These are phyloP conservation scores for Homarus americanus DNA, from an alignment of 1,140 invertebrate species.

Conservation along the genomic window DNA sequence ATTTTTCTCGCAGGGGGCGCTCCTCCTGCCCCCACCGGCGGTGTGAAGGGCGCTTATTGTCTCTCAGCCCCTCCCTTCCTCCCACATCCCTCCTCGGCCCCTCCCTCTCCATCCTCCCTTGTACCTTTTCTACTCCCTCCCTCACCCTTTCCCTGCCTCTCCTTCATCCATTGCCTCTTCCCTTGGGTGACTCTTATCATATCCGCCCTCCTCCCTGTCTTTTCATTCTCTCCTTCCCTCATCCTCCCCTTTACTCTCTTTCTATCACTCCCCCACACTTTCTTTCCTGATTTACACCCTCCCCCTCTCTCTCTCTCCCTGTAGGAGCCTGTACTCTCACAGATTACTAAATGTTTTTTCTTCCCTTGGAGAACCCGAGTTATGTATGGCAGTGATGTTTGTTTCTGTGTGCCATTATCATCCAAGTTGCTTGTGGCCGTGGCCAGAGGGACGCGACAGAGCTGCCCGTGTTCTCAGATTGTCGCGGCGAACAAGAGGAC, in stretches of 20 bases:
- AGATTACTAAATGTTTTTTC: slow-evolving; percentile 29
- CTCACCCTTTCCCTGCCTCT: slow-evolving; percentile 12
- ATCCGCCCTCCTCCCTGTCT: neutral
- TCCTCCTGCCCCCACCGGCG: slow-evolving; percentile 7
- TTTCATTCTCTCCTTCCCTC: neutral
- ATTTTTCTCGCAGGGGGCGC: slow-evolving; percentile 63
- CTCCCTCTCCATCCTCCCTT: neutral
- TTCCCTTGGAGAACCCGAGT: neutral
- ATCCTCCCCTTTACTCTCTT: neutral
- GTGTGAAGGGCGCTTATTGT: slow-evolving; percentile 23
- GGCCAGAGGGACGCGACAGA: neutral
- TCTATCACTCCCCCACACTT: slow-evolving; percentile 7
- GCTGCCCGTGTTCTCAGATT: neutral
- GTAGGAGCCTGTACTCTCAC: slow-evolving; percentile 28
- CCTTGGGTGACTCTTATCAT: neutral
- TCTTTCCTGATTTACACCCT: slow-evolving; percentile 10
- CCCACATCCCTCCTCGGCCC: neutral
- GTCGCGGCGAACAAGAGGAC: neutral
- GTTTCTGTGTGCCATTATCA: slow-evolving; percentile 1
- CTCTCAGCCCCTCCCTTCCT: slow-evolving; percentile 4
- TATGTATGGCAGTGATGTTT: slow-evolving; percentile 28
- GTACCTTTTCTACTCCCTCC: neutral
- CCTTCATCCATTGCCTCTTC: neutral
- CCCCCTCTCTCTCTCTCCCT: slow-evolving; percentile 22
- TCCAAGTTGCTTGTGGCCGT: neutral